These are phyloP conservation scores for Aromia moschata DNA, from an alignment of 2,888 invertebrate species.

Conservation along the genomic window DNA sequence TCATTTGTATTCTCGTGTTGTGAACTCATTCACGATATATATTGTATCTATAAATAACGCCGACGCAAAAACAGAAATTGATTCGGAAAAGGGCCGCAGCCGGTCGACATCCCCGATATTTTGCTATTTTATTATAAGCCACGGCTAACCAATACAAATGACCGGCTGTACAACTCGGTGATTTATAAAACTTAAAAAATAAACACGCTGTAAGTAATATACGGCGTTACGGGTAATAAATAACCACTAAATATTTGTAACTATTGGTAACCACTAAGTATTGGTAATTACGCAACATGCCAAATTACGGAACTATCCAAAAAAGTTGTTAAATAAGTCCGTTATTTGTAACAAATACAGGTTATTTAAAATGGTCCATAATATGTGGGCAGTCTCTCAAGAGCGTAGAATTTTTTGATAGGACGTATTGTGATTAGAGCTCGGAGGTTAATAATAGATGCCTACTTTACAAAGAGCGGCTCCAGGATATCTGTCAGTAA, in stretches of 20 bases:
- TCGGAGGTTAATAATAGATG: too few species aligned
- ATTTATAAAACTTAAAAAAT: slow-evolving; percentile 29
- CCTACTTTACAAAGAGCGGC: too few species aligned
- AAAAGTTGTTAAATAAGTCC: too few species aligned
- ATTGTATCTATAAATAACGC: slow-evolving; percentile 60
- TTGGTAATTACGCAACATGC: too few species aligned
- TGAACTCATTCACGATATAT: slow-evolving; percentile 57
- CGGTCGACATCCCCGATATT: slow-evolving; percentile 48
- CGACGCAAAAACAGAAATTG: slow-evolving; percentile 54
- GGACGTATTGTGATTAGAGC: too few species aligned
- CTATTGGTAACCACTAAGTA: not conserved
- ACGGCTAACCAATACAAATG: slow-evolving; percentile 42
- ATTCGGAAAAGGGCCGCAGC: slow-evolving; percentile 50
- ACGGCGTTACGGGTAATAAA: not conserved
- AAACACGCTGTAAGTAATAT: not conserved
- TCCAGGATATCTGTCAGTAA: too few species aligned
- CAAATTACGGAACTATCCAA: too few species aligned
- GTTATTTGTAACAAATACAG: too few species aligned
- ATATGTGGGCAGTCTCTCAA: too few species aligned
- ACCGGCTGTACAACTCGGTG: slow-evolving; percentile 33
- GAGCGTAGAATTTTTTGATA: too few species aligned
- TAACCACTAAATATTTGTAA: too few species aligned
- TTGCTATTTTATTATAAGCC: slow-evolving; percentile 57
- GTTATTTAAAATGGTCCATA: too few species aligned
- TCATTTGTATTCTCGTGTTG: slow-evolving; percentile 53